These are phyloP conservation scores for Lepidochrysops patricia DNA, from an alignment of 2,888 invertebrate species.

Conservation along the genomic window DNA sequence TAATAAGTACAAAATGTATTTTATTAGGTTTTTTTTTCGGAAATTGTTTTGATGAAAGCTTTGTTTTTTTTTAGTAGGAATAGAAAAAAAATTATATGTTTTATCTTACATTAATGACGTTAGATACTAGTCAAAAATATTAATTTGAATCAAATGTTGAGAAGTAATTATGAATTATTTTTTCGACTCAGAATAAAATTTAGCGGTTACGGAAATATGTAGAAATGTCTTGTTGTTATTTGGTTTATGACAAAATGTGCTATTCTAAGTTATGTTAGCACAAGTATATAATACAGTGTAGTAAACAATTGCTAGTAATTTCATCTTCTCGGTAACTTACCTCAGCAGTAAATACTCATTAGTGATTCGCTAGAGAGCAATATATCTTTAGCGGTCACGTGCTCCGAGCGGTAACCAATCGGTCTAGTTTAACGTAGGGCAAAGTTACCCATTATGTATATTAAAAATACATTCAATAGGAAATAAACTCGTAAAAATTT, in stretches of 20 bases:
- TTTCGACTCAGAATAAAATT: too few relatives aligned
- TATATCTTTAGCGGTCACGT: slow-evolving; percentile 53
- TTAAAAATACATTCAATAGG: slow-evolving; percentile 1
- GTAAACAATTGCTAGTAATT: neutral
- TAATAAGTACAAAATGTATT: slow-evolving; percentile 37
- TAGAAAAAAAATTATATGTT: too few relatives aligned
- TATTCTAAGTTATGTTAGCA: neutral
- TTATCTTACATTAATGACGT: too few relatives aligned
- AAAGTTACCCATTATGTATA: slow-evolving; percentile 14
- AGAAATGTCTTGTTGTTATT: too few relatives aligned
- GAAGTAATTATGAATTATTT: too few relatives aligned
- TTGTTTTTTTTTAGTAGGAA: too few relatives aligned
- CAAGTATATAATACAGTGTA: neutral
- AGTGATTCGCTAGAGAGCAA: slow-evolving; percentile 41
- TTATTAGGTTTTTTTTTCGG: neutral
- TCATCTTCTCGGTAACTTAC: slow-evolving; percentile 8
- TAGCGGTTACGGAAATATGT: too few relatives aligned
- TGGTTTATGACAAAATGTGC: too few relatives aligned
- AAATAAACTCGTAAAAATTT: neutral
- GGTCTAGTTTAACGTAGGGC: slow-evolving; percentile 17
- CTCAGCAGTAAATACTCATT: slow-evolving; percentile 26
- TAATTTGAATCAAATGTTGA: too few relatives aligned
- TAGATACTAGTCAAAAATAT: too few relatives aligned
- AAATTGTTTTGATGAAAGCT: neutral
- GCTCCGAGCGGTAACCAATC: slow-evolving; percentile 29